Base-by-base conservation (phyloP, 2,888 invertebrate genomes). In the Eupithecia dodoneata region DNA sequence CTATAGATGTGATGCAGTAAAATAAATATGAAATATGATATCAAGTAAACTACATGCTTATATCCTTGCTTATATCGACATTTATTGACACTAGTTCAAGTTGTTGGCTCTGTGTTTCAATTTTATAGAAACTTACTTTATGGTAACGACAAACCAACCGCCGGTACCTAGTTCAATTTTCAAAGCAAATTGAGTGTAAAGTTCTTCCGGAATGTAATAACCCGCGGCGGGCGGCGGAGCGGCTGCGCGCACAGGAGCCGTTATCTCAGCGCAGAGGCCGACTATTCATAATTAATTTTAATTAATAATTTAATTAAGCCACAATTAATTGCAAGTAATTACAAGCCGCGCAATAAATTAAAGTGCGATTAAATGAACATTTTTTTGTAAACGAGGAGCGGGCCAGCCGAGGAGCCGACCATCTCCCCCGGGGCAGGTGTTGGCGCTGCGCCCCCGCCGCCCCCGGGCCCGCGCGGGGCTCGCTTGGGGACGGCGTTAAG, bases 371-470 rank as follows among this genome's bases (percentile, higher is more conserved):
- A 78, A 75, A 80, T 80, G 75, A 74, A 75, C 79, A 79, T 81
- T 78, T 74, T 59, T 76, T 80, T 79, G 76, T 75, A 79, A 79
- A 79, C 79, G 76, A 75, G 73, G 80, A 78, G 76, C 77, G 79
- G 76, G 80, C 77, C 74, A 76, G 69, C 30, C 65, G 76, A 72
- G 81, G 80, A 75, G 52, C 52, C 15, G 52, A 30, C 30, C 30
- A 30, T 30, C 30, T 30, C 30, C 30, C 30, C 30, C 30, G 30
- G 30, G 30, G 30, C 30, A 30, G 30, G 30, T 30, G 30, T 30
- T 30, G 30, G 30, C 52, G 52, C 52, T 5, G 52, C 6, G 52
- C 2, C 52, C 15, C 30, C 30, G 30, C 30, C 30, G 30, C 30
- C 30, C 30, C 30, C 30, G 30, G 30, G 49, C 49, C 13, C 49